These are phyloP conservation scores for Drosophila yooni DNA, from an alignment of 2,888 invertebrate genomes.

Conservation along the genomic window DNA sequence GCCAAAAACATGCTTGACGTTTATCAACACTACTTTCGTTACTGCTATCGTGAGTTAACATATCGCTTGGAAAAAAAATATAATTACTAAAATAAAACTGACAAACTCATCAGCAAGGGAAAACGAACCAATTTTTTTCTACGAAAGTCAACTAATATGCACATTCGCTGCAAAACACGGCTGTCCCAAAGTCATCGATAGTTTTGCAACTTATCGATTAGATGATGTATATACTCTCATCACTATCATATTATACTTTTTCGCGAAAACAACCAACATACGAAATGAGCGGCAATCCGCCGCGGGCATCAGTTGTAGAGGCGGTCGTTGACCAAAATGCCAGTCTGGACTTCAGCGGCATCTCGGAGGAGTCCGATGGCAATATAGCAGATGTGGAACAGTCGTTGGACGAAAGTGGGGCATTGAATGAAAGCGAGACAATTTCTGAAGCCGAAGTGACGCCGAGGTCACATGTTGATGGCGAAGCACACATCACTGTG, in stretches of 20 bases:
- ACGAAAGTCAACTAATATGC: too few relatives aligned
- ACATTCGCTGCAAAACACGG: not conserved
- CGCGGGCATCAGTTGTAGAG: not conserved
- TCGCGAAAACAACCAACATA: not conserved
- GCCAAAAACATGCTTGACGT: slow-evolving; percentile 28
- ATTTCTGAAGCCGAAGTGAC: not conserved
- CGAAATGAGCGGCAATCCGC: slow-evolving; percentile 4
- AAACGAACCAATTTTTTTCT: not conserved
- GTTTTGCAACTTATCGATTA: not conserved
- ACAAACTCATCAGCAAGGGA: not conserved
- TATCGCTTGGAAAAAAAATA: not conserved
- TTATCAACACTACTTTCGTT: slow-evolving; percentile 25
- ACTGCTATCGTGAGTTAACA: not conserved
- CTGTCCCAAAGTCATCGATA: not conserved
- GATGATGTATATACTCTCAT: not conserved
- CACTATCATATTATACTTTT: not conserved
- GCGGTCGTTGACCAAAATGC: slow-evolving; percentile 9
- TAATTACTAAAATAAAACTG: not conserved
- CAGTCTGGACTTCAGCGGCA: slow-evolving; percentile 47
- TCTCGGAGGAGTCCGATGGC: slow-evolving; percentile 26
- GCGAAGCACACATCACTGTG: slow-evolving; percentile 16
- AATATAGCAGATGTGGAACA: slow-evolving; percentile 35
- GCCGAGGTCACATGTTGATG: not conserved
- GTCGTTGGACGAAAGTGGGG: slow-evolving; percentile 19
- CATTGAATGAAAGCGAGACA: slow-evolving; percentile 8